Evolutionary conservation across 2,113 vertebrate species (phyloP).

Genomic region (Aptenodytes patagonicus): DNA sequence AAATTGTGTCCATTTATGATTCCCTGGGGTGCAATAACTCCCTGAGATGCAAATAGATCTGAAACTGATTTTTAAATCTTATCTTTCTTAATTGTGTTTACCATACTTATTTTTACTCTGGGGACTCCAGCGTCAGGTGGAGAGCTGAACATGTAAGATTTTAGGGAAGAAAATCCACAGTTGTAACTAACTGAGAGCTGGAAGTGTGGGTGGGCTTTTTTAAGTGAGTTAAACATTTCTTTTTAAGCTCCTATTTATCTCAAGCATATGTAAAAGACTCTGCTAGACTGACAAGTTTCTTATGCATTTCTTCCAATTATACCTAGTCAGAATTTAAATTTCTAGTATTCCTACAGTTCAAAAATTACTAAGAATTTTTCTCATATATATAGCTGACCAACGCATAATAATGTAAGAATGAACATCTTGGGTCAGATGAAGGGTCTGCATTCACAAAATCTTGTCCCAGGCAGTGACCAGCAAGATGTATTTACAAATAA

Average conservation of each 20-base stretch:
- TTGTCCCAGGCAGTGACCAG: neutral
- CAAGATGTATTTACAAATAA: neutral
- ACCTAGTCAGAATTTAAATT: neutral
- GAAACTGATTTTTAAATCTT: neutral
- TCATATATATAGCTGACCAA: neutral
- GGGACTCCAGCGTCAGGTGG: neutral
- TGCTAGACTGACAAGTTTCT: neutral
- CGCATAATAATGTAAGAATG: neutral
- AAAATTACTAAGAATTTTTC: neutral
- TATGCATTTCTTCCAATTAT: neutral
- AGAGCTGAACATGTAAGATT: neutral
- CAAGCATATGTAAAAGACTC: neutral
- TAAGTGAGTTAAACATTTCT: neutral
- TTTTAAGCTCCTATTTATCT: neutral
- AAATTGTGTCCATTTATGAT: neutral
- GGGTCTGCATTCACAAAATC: neutral
- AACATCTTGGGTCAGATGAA: neutral
- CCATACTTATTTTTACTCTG: neutral
- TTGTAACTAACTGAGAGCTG: neutral
- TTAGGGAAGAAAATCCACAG: neutral
- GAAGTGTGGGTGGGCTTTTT: neutral
- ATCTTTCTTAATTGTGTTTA: neutral
- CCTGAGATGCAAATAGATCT: neutral
- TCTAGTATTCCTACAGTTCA: neutral
- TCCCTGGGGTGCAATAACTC: neutral